These are phyloP conservation scores for Dusona sp. DNA, from an alignment of 2,888 invertebrate genomes.

Conservation along the genomic window DNA sequence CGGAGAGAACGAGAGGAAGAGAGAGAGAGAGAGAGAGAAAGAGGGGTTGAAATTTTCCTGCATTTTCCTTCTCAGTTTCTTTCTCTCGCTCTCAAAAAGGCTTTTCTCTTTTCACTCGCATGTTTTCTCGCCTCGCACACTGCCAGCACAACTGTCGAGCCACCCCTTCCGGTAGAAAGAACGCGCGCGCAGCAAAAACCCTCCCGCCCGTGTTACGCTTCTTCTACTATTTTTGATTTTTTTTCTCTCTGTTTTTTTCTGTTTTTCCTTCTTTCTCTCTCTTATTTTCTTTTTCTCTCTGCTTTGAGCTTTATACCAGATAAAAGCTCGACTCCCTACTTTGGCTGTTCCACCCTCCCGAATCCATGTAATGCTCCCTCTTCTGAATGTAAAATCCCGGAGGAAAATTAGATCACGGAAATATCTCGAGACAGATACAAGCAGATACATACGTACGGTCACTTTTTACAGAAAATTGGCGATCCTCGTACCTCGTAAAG, in stretches of 20 bases:
- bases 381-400: conserved; percentile 48
- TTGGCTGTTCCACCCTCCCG: conserved; percentile 31
- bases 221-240: neutral
- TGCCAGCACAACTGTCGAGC: conserved; percentile 61
- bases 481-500: neutral
- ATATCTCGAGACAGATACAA: conserved; percentile 58
- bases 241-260: conserved; percentile 14
- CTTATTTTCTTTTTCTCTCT: conserved; percentile 21
- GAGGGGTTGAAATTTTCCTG: conserved; percentile 24
- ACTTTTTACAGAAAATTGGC: neutral
- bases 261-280: conserved; percentile 22
- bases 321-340: conserved; percentile 49
- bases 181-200: conserved; percentile 23
- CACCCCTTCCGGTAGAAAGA: conserved; percentile 51
- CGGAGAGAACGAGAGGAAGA: too few species aligned
- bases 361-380: conserved; percentile 14
- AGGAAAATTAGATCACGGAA: conserved; percentile 72
- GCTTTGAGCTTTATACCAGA: conserved; percentile 25
- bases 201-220: conserved; percentile 8
- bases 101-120: conserved; percentile 53
- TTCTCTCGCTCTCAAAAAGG: conserved; percentile 55
- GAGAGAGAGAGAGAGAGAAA: neutral
- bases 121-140: conserved; percentile 59
- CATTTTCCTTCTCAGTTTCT: conserved; percentile 55
- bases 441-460: neutral